Conservation (phyloP, 2,888 invertebrate genomes). For the Leucoptera coffeella region DNA sequence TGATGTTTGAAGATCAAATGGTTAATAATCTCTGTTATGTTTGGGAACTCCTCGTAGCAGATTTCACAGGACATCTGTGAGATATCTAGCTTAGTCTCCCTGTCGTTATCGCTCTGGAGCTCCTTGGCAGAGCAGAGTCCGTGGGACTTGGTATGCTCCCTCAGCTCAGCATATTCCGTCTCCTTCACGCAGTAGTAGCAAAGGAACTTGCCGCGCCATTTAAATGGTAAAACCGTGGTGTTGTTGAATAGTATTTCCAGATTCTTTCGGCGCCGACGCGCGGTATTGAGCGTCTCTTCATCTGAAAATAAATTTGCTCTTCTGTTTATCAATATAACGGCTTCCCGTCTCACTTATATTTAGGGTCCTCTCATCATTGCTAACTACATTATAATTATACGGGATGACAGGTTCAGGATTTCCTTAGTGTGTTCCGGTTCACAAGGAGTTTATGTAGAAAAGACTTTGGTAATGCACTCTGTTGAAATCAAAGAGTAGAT, state of each 20-base stretch:
- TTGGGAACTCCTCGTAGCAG: slow-evolving; percentile 13
- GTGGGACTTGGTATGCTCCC: slow-evolving; percentile 22
- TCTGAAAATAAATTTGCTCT: slow-evolving; percentile 33
- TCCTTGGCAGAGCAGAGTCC: slow-evolving; percentile 17
- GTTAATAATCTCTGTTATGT: slow-evolving; percentile 13
- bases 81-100: slow-evolving; percentile 31
- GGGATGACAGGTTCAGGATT: too few species aligned
- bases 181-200: slow-evolving; percentile 34
- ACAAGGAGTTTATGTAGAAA: too few species aligned
- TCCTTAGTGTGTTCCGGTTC: too few species aligned
- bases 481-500: too few species aligned
- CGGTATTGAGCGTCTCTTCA: slow-evolving; percentile 15
- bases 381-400: too few species aligned
- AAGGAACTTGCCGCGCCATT: slow-evolving; percentile 29
- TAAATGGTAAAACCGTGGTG: slow-evolving; percentile 32
- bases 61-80: slow-evolving; percentile 22
- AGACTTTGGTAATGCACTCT: too few species aligned
- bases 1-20: slow-evolving; percentile 21
- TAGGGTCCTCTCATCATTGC: too few species aligned
- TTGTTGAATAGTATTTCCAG: slow-evolving; percentile 33
- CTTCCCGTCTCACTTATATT: too few species aligned
- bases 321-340: slow-evolving; percentile 7
- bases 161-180: slow-evolving; percentile 13
- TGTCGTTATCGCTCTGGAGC: slow-evolving; percentile 18
- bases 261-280: slow-evolving; percentile 15